Evolutionary conservation across 2,113 vertebrate genomes (phyloP).

Genomic region (Python bivittatus): DNA sequence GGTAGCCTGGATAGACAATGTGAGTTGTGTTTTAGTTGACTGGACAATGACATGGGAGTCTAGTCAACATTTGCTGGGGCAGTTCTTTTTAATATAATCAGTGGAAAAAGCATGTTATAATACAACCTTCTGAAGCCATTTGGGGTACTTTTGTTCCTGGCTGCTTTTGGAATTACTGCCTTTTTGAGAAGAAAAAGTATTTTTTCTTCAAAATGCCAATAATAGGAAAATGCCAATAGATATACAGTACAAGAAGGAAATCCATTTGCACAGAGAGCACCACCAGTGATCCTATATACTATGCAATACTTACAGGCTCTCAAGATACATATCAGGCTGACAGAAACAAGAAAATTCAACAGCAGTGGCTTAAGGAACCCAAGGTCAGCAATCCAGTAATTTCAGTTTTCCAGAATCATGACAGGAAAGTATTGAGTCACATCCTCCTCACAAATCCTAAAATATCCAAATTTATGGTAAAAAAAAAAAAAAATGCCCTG

Average conservation of each 20-base stretch:
- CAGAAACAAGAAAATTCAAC: background rate
- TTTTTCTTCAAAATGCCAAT: background rate
- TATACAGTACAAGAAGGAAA: background rate
- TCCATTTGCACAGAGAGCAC: background rate
- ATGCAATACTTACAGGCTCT: background rate
- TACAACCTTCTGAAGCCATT: background rate
- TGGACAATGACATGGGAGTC: background rate
- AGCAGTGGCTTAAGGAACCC: background rate
- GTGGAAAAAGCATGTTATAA: background rate
- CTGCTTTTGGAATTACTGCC: background rate
- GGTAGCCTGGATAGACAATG: background rate
- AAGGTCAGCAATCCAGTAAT: no score
- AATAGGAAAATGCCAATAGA: background rate
- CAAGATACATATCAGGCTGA: background rate
- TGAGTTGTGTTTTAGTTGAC: background rate
- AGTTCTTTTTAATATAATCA: background rate
- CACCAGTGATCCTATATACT: background rate
- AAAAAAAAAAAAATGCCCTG: background rate
- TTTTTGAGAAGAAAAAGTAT: background rate
- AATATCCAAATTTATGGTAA: background rate
- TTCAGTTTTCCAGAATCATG: background rate
- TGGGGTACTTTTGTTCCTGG: background rate
- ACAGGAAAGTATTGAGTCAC: background rate
- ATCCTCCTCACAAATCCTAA: background rate
- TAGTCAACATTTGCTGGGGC: background rate